These are phyloP conservation scores for Meteorus sp. DNA, from an alignment of 1,140 invertebrate species.

Conservation along the genomic window DNA sequence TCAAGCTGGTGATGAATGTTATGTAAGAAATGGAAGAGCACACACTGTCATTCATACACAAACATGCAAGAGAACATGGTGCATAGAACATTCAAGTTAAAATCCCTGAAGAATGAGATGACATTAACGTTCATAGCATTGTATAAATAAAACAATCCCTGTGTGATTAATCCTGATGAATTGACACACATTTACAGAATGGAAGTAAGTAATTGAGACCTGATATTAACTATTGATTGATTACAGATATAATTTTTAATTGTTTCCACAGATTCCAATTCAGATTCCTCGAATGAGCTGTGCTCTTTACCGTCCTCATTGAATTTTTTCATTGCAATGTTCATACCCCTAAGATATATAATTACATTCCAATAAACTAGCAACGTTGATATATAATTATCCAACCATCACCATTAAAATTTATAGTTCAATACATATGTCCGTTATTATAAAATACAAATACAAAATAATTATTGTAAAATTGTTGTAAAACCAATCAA, in stretches of 20 bases:
- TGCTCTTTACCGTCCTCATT: slow-evolving; percentile 17
- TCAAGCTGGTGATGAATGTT: background rate
- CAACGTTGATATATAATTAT: too few relatives aligned
- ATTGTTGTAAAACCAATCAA: slow-evolving; percentile 50
- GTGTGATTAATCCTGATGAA: slow-evolving; percentile 27
- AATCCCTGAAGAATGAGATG: slow-evolving; percentile 13
- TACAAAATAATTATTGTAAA: slow-evolving; percentile 34
- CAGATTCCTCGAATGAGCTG: background rate
- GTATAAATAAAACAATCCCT: slow-evolving; percentile 13
- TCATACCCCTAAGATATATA: background rate
- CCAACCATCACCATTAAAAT: too few relatives aligned
- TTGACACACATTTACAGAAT: too few relatives aligned
- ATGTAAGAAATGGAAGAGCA: background rate
- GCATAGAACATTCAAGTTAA: slow-evolving; percentile 20
- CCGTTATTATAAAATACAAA: slow-evolving; percentile 11
- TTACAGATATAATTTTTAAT: background rate
- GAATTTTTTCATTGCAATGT: background rate
- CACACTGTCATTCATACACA: too few relatives aligned
- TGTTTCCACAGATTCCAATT: background rate
- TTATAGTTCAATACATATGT: background rate
- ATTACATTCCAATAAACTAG: background rate
- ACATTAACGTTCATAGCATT: slow-evolving; percentile 20
- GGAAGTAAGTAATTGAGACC: too few relatives aligned
- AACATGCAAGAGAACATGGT: slow-evolving; percentile 17
- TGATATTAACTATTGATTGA: too few relatives aligned